Percentiles rank a stretch among this genome's conserved stretches.
Evolutionary conservation across 1,140 invertebrate species (phyloP).

Genomic region (Mizuhopecten yessoensis): DNA sequence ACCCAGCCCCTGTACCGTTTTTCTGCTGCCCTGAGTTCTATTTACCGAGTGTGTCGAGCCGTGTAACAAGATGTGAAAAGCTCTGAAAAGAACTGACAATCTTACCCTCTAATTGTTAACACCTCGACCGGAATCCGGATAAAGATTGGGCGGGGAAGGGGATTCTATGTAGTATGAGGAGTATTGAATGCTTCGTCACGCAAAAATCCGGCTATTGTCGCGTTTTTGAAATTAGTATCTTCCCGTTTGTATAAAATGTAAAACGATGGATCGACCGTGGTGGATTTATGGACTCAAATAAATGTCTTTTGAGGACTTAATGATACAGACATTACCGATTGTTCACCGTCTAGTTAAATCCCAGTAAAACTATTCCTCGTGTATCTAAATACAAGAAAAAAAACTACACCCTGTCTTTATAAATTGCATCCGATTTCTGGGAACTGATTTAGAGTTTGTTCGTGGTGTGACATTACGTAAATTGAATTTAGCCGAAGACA

Average conservation of each 20-base stretch:
- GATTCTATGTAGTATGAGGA: constrained; percentile 4
- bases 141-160: constrained; percentile 15
- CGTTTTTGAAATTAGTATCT: constrained; percentile 29
- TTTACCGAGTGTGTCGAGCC: constrained; percentile 36
- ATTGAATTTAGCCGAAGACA: background rate
- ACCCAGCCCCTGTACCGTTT: constrained; percentile 15
- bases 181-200: constrained; percentile 37
- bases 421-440: background rate
- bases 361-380: background rate
- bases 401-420: background rate
- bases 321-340: constrained; percentile 5
- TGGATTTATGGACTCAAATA: constrained; percentile 32
- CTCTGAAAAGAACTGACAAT: constrained; percentile 33
- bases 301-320: constrained; percentile 38
- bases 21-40: constrained; percentile 1
- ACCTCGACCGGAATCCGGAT: constrained; percentile 36
- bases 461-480: constrained; percentile 9
- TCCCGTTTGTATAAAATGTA: constrained; percentile 28
- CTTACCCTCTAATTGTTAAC: background rate
- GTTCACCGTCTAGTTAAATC: background rate
- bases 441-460: background rate
- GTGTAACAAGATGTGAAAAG: constrained; percentile 33
- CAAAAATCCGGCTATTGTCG: constrained; percentile 32
- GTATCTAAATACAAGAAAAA: constrained; percentile 3
- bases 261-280: constrained; percentile 16